These are phyloP conservation scores for Dasypolia templi DNA, from an alignment of 2,888 invertebrate genomes.

Conservation along the genomic window DNA sequence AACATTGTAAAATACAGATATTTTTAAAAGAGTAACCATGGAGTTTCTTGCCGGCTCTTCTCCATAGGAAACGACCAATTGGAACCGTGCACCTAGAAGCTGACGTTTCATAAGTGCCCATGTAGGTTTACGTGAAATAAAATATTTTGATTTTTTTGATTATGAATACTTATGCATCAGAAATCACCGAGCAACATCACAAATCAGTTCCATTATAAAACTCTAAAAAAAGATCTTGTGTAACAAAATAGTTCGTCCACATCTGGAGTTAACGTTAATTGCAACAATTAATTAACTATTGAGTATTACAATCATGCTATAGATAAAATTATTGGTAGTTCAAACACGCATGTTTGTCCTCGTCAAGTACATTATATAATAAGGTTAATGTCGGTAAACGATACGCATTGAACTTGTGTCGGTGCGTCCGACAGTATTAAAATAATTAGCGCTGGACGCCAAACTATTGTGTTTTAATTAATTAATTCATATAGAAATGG, in stretches of 20 bases:
- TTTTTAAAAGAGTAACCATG: too few species aligned
- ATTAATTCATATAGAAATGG: slow-evolving; percentile 31
- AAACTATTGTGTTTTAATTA: slow-evolving; percentile 14
- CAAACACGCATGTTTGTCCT: slow-evolving; percentile 49
- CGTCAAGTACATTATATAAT: slow-evolving; percentile 58
- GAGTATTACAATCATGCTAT: slow-evolving; percentile 50
- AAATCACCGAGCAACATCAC: slow-evolving; percentile 18
- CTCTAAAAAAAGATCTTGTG: background rate
- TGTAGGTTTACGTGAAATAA: too few species aligned
- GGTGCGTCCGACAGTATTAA: slow-evolving; percentile 48
- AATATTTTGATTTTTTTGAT: too few species aligned
- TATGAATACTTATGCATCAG: background rate
- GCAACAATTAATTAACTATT: slow-evolving; percentile 13
- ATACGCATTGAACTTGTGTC: slow-evolving; percentile 63
- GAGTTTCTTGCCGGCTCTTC: too few species aligned
- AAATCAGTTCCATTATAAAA: background rate
- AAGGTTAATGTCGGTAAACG: slow-evolving; percentile 61
- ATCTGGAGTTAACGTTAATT: background rate
- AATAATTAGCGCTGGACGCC: slow-evolving; percentile 32
- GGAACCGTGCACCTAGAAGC: too few species aligned
- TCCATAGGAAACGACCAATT: too few species aligned
- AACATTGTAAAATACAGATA: too few species aligned
- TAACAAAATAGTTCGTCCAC: background rate
- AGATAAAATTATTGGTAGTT: slow-evolving; percentile 50
- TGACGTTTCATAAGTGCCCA: too few species aligned